A percentile compares a stretch with the other conserved stretches of the same genome.
These are phyloP conservation scores for Mallotus villosus DNA, from an alignment of 2,797 vertebrate species.

Conservation along the genomic window DNA sequence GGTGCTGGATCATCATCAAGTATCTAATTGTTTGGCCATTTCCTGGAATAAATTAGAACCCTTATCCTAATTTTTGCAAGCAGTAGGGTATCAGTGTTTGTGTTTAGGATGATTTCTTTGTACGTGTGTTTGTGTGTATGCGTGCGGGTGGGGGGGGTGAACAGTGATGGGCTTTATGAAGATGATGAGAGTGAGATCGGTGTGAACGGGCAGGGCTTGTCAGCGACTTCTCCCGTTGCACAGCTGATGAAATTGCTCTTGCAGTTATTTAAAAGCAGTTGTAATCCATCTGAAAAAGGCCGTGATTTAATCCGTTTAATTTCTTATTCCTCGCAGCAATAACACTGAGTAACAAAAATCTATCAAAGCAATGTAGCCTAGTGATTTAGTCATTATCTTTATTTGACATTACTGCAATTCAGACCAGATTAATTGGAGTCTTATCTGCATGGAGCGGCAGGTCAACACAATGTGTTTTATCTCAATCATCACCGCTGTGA, in stretches of 20 bases:
- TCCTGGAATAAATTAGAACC: slow-evolving; percentile 51
- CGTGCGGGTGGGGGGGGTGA: slow-evolving; percentile 51
- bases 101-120: slow-evolving; percentile 27
- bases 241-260: slow-evolving; percentile 81
- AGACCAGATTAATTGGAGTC: slow-evolving; percentile 78
- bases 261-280: slow-evolving; percentile 85
- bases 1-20: slow-evolving; percentile 45
- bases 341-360: slow-evolving; percentile 78
- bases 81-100: slow-evolving; percentile 35
- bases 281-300: slow-evolving; percentile 84
- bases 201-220: slow-evolving; percentile 79
- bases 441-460: slow-evolving; percentile 77
- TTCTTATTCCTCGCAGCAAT: slow-evolving; percentile 79
- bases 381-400: slow-evolving; percentile 85
- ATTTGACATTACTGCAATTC: slow-evolving; percentile 79
- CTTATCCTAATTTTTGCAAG: slow-evolving; percentile 47
- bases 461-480: slow-evolving; percentile 79
- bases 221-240: slow-evolving; percentile 77
- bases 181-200: slow-evolving; percentile 79
- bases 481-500: slow-evolving; percentile 74
- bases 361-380: slow-evolving; percentile 78
- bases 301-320: slow-evolving; percentile 83
- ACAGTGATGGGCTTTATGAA: slow-evolving; percentile 76
- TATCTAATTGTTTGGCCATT: slow-evolving; percentile 47
- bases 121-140: slow-evolving; percentile 46